Evolutionary conservation across 2,113 vertebrate genomes (phyloP).

Genomic region (Abramis brama): DNA sequence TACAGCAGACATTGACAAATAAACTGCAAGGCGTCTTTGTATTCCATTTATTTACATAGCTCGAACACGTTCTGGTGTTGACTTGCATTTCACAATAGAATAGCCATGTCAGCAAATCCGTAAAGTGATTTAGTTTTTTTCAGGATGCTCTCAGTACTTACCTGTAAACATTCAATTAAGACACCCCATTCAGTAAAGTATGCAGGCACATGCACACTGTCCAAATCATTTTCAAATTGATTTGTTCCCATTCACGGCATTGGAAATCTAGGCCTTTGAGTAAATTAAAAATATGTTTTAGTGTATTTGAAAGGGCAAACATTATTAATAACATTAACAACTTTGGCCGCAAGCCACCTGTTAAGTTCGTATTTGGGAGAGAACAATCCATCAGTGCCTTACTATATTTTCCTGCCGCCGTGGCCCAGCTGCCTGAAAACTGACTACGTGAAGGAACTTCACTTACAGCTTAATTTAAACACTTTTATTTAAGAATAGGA

Average conservation of each 20-base stretch:
- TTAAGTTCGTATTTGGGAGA: slow-evolving; percentile 66
- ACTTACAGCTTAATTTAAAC: neutral
- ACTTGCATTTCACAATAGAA: slow-evolving; percentile 60
- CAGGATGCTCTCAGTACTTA: slow-evolving; percentile 60
- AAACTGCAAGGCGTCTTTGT: slow-evolving; percentile 10
- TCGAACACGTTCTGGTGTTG: slow-evolving; percentile 42
- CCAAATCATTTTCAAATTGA: slow-evolving; percentile 67
- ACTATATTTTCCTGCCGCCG: neutral
- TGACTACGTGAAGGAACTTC: neutral
- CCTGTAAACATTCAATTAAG: slow-evolving; percentile 64
- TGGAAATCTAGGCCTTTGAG: slow-evolving; percentile 59
- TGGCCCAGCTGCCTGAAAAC: slow-evolving; percentile 20
- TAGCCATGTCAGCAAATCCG: slow-evolving; percentile 63
- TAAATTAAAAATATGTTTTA: slow-evolving; percentile 68
- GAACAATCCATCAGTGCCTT: slow-evolving; percentile 70
- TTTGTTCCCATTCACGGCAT: slow-evolving; percentile 62
- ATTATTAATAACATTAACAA: slow-evolving; percentile 77
- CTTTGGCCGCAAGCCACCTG: slow-evolving; percentile 66
- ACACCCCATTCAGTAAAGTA: slow-evolving; percentile 8
- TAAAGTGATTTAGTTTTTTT: slow-evolving; percentile 21
- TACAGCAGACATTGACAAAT: slow-evolving; percentile 11
- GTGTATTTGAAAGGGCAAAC: slow-evolving; percentile 71
- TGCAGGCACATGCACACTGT: slow-evolving; percentile 32
- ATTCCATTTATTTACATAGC: neutral
- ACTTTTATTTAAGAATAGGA: neutral